Evolutionary conservation across 2,888 invertebrate genomes (phyloP), one percentile per base, ranked within the genome.

Genomic region (Archaeoteleia sp.): DNA sequence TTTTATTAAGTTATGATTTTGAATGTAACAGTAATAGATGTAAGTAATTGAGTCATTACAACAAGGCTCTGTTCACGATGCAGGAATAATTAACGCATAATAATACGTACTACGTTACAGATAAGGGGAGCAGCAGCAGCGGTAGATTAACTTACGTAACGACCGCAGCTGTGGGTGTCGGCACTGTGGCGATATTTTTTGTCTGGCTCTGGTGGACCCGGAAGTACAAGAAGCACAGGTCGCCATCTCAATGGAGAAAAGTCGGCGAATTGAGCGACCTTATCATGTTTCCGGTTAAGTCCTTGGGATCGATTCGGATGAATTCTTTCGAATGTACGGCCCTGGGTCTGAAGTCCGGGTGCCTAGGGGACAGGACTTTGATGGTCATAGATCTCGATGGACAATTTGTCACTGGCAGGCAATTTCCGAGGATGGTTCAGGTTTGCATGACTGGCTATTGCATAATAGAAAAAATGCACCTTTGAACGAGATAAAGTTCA

Each of bases 251-350:
- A 67, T 91, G 90, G 91, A 86, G 86, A 29, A 86, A 87, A 76
- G 88, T 90, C 14, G 91, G 91, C 0, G 87, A 87, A 51, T 79
- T 91, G 2, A 87, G 87, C 69, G 86, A 88, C 35, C 76, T 90
- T 2, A 85, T 87, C 58, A 84, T 87, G 3, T 90, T 88, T 73
- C 91, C 91, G 0, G 86, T 91, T 8, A 91, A 91, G 79, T 90
- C 91, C 0, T 88, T 90, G 53, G 89, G 87, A 0, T 82, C 87
- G 0, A 75, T 90, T 14, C 76, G 86, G 1, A 62, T 88, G 58
- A 86, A 84, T 27, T 82, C 83, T n/a, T 87, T 88, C 65, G 88
- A 89, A 71, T 88, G 88, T 74, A 86, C 88, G 0, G 72, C 79
- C n/a, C 74, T 91, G 12, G 91, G 91, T 0, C 75, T 89, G 13